These are phyloP conservation scores for Perognathus longimembris DNA, from an alignment of 2,113 vertebrate genomes.

Conservation along the genomic window DNA sequence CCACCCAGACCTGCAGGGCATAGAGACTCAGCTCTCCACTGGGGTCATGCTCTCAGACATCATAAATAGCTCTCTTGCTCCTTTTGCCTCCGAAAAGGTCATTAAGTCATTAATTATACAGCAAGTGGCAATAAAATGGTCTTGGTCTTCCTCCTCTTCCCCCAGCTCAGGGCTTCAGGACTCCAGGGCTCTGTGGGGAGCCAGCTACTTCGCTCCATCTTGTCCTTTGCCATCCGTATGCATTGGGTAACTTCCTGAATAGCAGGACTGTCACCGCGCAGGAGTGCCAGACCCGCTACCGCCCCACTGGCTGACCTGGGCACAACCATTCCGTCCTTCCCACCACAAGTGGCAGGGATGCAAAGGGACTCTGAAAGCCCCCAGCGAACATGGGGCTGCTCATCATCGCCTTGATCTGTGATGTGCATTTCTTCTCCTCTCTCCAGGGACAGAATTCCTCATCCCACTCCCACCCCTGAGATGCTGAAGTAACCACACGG, in stretches of 20 bases:
- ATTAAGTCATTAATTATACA: slow-evolving; percentile 64
- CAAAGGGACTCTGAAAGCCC: neutral
- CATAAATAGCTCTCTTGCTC: slow-evolving; percentile 28
- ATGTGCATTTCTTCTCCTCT: neutral
- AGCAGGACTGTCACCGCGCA: neutral
- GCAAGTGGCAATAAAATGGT: slow-evolving; percentile 49
- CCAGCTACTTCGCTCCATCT: neutral
- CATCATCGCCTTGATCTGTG: too few relatives aligned
- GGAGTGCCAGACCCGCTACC: neutral
- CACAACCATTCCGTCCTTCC: neutral
- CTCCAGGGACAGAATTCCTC: neutral
- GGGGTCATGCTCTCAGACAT: slow-evolving; percentile 16
- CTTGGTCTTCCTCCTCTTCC: neutral
- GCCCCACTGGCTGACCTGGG: accelerated
- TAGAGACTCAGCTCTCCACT: neutral
- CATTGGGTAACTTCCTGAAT: accelerated
- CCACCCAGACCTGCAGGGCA: neutral
- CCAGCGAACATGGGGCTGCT: neutral
- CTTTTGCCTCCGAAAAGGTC: slow-evolving; percentile 34
- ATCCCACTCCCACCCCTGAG: neutral
- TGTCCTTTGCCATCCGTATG: neutral
- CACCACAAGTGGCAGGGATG: too few relatives aligned
- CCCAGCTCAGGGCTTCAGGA: neutral
- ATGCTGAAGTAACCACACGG: neutral
- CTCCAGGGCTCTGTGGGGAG: neutral